Evolutionary conservation across 2,113 vertebrate genomes (phyloP).

Genomic region (Brienomyrus longianalis): DNA sequence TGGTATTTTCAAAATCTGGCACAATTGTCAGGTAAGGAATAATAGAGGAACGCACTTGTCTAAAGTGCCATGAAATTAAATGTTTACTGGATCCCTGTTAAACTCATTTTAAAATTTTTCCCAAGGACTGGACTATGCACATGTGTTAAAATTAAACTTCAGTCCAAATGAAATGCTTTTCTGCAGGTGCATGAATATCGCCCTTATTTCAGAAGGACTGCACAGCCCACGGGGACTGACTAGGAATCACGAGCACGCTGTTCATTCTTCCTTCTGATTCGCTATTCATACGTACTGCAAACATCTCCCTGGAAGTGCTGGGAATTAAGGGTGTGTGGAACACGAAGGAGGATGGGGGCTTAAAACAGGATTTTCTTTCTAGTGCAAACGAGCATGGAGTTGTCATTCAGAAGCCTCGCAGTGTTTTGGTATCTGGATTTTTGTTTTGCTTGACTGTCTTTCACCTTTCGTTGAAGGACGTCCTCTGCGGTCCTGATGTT

Average conservation of each 20-base stretch:
- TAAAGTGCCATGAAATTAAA: not conserved
- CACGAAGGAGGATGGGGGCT: not conserved
- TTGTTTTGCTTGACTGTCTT: not conserved
- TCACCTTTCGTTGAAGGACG: not conserved
- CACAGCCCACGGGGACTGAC: not conserved
- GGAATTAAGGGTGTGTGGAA: not conserved
- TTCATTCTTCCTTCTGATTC: not conserved
- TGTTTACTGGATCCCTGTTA: not conserved
- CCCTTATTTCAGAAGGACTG: not conserved
- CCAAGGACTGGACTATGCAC: not conserved
- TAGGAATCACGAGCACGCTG: not conserved
- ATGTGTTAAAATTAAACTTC: not conserved
- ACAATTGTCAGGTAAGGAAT: not conserved
- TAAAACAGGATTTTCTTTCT: not conserved
- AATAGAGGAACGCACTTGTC: not conserved
- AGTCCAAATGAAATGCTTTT: not conserved
- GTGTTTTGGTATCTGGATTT: not conserved
- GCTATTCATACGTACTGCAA: not conserved
- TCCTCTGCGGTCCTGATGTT: not conserved
- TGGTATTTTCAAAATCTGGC: not conserved
- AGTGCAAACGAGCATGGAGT: not conserved
- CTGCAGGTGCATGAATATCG: too few species aligned
- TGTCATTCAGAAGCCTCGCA: not conserved
- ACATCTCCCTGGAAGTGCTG: not conserved
- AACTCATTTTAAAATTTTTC: not conserved